phyloP scores from a whole-genome alignment of 2,888 invertebrate species.

The Lepidocyrtinus sp. region DNA sequence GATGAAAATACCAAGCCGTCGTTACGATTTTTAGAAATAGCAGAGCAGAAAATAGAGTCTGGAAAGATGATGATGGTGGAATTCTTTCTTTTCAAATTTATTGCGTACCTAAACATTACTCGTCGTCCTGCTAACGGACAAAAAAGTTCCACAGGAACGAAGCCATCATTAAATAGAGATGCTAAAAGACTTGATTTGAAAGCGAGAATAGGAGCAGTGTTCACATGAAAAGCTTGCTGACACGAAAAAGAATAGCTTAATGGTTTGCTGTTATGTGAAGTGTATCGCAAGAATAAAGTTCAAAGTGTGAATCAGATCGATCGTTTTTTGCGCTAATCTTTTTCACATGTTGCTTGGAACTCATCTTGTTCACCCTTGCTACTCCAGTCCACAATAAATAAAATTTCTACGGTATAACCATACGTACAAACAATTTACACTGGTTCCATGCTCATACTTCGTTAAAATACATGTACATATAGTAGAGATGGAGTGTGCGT shows the following conservation, averaged over 20 bases:
- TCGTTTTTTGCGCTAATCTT: no score
- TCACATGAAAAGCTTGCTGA: neutral
- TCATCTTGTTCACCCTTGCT: neutral
- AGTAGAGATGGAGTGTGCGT: no score
- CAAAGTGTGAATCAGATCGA: neutral
- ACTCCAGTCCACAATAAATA: no score
- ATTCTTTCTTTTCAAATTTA: conserved; percentile 8
- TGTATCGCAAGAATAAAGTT: neutral
- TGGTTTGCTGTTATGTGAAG: neutral
- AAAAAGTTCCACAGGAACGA: neutral
- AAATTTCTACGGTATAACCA: no score
- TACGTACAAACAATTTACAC: no score
- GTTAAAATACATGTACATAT: no score
- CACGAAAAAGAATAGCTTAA: neutral
- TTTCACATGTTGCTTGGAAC: no score
- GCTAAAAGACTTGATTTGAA: neutral
- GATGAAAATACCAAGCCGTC: conserved; percentile 18
- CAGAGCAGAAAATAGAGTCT: neutral
- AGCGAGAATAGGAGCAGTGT: neutral
- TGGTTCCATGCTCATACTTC: no score
- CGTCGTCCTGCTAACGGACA: neutral
- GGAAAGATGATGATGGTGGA: neutral
- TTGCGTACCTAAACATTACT: conserved; percentile 8
- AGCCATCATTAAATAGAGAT: neutral
- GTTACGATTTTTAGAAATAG: conserved; percentile 8